Percentiles rank a stretch among this genome's conserved stretches.
These are phyloP conservation scores for Anastrepha ludens DNA, from an alignment of 1,140 invertebrate genomes.

Conservation along the genomic window DNA sequence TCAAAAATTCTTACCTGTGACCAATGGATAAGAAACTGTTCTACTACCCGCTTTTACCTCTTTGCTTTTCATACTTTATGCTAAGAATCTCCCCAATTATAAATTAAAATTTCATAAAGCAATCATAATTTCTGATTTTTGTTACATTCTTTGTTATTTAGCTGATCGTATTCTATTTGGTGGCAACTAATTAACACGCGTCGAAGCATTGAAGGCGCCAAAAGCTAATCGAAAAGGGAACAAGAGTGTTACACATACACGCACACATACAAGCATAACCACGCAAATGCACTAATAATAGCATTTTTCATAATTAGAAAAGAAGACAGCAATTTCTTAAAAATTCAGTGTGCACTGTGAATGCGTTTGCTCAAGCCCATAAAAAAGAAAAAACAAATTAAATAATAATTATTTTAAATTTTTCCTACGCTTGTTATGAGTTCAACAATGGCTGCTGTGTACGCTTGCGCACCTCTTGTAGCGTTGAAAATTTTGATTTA, in stretches of 20 bases:
- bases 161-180: not conserved
- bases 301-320: not conserved
- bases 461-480: not conserved
- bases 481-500: slow-evolving; percentile 12
- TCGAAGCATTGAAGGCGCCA: not conserved
- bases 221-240: not conserved
- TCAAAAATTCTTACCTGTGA: too few species aligned
- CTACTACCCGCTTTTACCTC: too few species aligned
- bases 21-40: too few species aligned
- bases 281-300: not conserved
- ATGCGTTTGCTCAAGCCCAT: not conserved
- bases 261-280: not conserved
- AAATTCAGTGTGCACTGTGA: not conserved
- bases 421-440: not conserved
- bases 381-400: not conserved
- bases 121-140: too few species aligned
- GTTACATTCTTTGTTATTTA: not conserved
- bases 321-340: slow-evolving; percentile 16
- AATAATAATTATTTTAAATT: slow-evolving; percentile 29
- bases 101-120: too few species aligned
- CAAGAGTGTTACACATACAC: not conserved
- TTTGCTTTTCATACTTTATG: too few species aligned
- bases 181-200: slow-evolving; percentile 7
- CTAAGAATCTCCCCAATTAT: too few species aligned
- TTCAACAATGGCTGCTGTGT: not conserved